Base-by-base conservation (phyloP, 2,113 vertebrate species). In the Bambusicola thoracicus region DNA sequence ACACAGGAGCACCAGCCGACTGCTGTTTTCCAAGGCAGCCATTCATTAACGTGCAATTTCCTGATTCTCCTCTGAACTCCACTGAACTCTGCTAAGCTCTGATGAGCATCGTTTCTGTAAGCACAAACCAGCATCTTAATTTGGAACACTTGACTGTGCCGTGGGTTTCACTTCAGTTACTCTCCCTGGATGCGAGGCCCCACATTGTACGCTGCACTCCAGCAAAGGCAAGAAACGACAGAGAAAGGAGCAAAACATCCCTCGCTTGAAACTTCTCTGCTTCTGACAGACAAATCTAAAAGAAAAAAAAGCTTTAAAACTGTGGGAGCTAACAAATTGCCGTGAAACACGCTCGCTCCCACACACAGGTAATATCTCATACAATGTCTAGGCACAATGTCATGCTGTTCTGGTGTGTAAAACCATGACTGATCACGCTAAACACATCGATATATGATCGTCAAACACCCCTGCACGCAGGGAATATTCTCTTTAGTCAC, bases 1-100 rank as follows among this genome's bases (percentile, higher is more conserved):
- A 87, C 36, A 83, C 69, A 75, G 69, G 30, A 87, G 70, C 69
- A 81, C 40, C 69, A 81, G 74, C 34, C 15, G 8, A 55, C 77
- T 65, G 62, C 95, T 81, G 86, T 96, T 92, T 92, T 94, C 83
- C 62, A 76, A 81, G 51, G 86, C 86, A 94, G 91, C 66, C 91
- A 94, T 87, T 91, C 81, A 76, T 92, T 93, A 93, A 90, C 5
- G 1, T 43, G 78, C 2, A 7, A 89, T 92, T 96, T 95, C 89
- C 62, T 87, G 86, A 91, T 58, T 81, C 86, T 81, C 63, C 62
- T 56, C 53, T 92, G 88, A 92, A 94, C 93, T 90, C 80, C 40
- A 16, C 77, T 74, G 73, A 66, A 83, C 62, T 93, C 84, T 85
- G 95, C 84, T 92, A 96, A 90, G 95, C 95, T 94, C 92, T 79